Percentiles rank a stretch among this genome's conserved stretches.
Evolutionary conservation across 2,113 vertebrate species (phyloP).

Genomic region (Phalacrocorax pelagicus): DNA sequence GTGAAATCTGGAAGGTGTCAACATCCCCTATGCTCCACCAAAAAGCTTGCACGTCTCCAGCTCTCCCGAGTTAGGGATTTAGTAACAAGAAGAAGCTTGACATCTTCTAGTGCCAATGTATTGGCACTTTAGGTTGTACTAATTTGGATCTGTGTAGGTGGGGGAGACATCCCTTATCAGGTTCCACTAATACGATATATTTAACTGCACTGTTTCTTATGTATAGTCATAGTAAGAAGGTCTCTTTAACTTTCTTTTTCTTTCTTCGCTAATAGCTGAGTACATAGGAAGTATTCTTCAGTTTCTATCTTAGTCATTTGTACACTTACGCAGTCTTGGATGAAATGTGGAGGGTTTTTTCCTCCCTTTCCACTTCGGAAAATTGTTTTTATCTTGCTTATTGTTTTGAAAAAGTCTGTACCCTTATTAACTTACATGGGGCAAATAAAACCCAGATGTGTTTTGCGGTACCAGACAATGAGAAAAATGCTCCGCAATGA

Average conservation of each 20-base stretch:
- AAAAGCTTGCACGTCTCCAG: slow-evolving; percentile 49
- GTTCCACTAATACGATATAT: not conserved
- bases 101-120: not conserved
- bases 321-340: not conserved
- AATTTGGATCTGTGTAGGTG: not conserved
- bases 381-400: slow-evolving; percentile 64
- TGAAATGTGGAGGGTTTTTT: not conserved
- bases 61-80: slow-evolving; percentile 3
- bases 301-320: not conserved
- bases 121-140: not conserved
- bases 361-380: slow-evolving; percentile 30
- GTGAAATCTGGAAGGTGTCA: slow-evolving; percentile 73
- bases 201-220: not conserved
- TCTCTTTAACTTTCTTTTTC: not conserved
- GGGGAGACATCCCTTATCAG: not conserved
- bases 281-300: not conserved
- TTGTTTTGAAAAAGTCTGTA: slow-evolving; percentile 34
- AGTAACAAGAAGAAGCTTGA: not conserved
- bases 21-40: slow-evolving; percentile 53
- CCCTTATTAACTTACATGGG: slow-evolving; percentile 68
- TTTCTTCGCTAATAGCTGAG: not conserved
- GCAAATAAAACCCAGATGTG: slow-evolving; percentile 76
- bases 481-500: slow-evolving; percentile 63
- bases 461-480: slow-evolving; percentile 48
- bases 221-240: not conserved